Percentiles rank a stretch among this genome's conserved stretches.
Evolutionary conservation across 2,113 vertebrate genomes (phyloP).

Genomic region (Megaceryle torquata): DNA sequence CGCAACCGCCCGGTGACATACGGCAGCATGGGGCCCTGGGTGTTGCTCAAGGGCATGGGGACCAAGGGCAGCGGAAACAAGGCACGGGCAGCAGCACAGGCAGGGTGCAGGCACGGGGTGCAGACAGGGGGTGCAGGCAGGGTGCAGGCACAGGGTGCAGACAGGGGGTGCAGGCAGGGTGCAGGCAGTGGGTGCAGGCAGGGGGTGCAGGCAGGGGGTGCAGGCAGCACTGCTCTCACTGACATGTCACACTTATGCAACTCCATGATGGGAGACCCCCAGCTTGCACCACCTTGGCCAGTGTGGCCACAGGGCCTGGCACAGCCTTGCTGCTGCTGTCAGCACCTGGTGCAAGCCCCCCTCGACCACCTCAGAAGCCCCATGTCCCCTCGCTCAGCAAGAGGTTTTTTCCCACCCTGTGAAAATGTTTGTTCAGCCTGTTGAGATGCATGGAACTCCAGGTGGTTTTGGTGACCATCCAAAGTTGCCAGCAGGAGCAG

Average conservation of each 20-base stretch:
- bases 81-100: not conserved
- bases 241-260: not conserved
- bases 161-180: too few species aligned
- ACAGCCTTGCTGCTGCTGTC: fast-evolving
- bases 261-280: not conserved
- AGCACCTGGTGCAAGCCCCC: not conserved
- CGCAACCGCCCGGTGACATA: fast-evolving
- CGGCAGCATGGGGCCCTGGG: fast-evolving
- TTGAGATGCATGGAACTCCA: fast-evolving
- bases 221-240: not conserved
- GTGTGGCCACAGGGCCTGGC: fast-evolving
- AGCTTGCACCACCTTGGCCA: fast-evolving
- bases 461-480: not conserved
- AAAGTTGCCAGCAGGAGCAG: fast-evolving
- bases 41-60: not conserved
- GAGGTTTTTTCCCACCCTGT: not conserved
- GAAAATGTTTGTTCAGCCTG: not conserved
- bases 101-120: too few species aligned
- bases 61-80: not conserved
- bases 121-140: too few species aligned
- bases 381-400: not conserved
- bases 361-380: too few species aligned
- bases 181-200: too few species aligned
- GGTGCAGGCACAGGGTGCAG: too few species aligned
- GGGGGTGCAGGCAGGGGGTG: too few species aligned